Base-by-base conservation (phyloP, 1,140 invertebrate genomes). In the Drosophila watanabei region DNA sequence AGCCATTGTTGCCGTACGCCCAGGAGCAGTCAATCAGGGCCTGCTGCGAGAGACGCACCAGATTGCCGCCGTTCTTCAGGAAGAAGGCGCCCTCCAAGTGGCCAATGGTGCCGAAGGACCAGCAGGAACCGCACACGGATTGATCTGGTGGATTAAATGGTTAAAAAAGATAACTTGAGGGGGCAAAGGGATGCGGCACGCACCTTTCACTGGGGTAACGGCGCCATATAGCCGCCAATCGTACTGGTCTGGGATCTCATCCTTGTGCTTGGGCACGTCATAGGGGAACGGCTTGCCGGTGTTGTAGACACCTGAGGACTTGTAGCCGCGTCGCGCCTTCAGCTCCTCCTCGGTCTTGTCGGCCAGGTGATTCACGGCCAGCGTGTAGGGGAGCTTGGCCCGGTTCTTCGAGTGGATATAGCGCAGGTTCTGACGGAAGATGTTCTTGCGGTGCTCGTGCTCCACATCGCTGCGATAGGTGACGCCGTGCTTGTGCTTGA, bases 11-110 rank as follows among this genome's bases (percentile, higher is more conserved):
- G 20, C 98, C 97, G 93, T 92, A 96, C 83, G 97, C 97, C 98
- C 98, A 99, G n/a, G 97, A 98, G 93, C 98, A 99, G 94, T 99
- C 98, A 71, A 99, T 96, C 46, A 99, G 94, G 49, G 98, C 97
- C 95, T 98, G 97, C 92, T 98, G 97, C 7, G 97, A 98, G 14
- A 99, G 95, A 18, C 97, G 94, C 4, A 97, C 94, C 63, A 98
- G 94, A 83, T 97, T 95, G 3, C 96, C 95, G 39, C 97, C 96
- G 79, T 96, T 97, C 93, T 98, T 96, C 30, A 98, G 92, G 92
- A 98, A 99, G 88, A 97, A 96, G 0, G 98, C 97, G 10, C 98
- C 98, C 94, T 99, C 98, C 58, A 99, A 95, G 0, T 98, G 95
- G 18, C 98, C 98, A 69, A 97, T 96, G 1, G 98, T 98, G 43